phyloP scores from a whole-genome alignment of 2,797 vertebrate genomes.

The Glossophaga mutica region DNA sequence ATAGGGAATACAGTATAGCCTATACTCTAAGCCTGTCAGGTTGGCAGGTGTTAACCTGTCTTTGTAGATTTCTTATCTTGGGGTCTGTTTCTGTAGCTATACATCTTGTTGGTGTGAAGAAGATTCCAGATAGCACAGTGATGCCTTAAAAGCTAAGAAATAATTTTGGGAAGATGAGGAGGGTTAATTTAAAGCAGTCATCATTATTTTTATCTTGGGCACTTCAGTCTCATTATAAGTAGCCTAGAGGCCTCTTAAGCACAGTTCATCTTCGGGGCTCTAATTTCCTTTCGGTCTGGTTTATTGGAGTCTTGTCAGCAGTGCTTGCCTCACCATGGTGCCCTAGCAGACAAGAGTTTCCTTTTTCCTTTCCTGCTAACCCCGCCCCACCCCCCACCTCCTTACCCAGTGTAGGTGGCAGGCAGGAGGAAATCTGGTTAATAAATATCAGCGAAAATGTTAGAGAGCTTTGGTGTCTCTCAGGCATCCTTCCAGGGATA shows the following conservation, averaged over 20 bases:
- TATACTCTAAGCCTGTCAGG: neutral
- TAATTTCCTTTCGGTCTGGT: slow-evolving; percentile 2
- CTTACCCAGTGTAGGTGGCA: neutral
- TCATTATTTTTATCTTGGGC: neutral
- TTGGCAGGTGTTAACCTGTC: neutral
- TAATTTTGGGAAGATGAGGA: neutral
- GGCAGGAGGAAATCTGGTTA: neutral
- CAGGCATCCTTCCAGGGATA: neutral
- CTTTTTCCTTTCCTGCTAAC: neutral
- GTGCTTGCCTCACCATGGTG: neutral
- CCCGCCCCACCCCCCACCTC: fast-evolving
- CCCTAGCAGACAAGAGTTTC: neutral
- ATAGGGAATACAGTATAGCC: neutral
- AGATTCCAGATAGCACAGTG: neutral
- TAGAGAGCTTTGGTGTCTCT: neutral
- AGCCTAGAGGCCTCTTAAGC: neutral
- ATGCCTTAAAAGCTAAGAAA: neutral
- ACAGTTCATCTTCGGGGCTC: neutral
- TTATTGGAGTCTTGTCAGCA: neutral
- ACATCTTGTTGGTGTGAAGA: neutral
- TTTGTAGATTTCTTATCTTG: neutral
- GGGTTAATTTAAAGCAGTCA: neutral
- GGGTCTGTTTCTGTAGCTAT: neutral
- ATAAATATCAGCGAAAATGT: neutral
- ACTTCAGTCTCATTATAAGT: neutral